Conservation (phyloP, 92 coral and sea anemone species). For the Epizoanthus fatuus region DNA sequence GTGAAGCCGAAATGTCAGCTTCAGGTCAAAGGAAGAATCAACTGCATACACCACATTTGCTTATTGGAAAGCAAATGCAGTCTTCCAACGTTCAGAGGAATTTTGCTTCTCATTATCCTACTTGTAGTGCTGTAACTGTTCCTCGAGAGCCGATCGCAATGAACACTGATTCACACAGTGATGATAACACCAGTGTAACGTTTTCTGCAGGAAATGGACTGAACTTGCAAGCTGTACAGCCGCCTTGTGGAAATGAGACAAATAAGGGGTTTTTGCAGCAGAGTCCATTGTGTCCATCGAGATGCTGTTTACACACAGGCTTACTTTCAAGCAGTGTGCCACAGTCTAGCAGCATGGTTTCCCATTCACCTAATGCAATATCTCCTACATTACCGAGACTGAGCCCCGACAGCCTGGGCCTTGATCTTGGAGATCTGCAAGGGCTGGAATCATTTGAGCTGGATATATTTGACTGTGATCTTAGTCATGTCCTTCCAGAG, state of each 20-base stretch:
- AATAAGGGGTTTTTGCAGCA: constrained; percentile 9
- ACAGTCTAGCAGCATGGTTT: background rate
- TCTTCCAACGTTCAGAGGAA: constrained; percentile 1
- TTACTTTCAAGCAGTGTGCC: background rate
- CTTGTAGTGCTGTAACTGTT: background rate
- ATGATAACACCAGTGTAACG: constrained; percentile 20
- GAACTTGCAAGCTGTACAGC: background rate
- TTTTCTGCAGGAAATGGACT: constrained; percentile 30
- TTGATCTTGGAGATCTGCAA: constrained; percentile 60
- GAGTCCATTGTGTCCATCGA: background rate
- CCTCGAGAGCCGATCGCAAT: background rate
- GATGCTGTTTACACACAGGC: background rate
- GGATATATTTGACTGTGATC: constrained; percentile 69
- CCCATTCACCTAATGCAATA: background rate
- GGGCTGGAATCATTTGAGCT: constrained; percentile 60
- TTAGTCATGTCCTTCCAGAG: constrained; percentile 66
- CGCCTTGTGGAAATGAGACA: background rate
- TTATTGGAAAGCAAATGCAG: background rate
- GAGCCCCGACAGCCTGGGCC: constrained; percentile 39
- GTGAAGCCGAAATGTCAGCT: background rate
- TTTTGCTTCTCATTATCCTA: background rate
- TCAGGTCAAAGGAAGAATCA: constrained; percentile 4
- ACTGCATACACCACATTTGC: background rate
- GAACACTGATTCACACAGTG: background rate
- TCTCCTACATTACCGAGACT: constrained; percentile 35